phyloP scores from a whole-genome alignment of 2,888 invertebrate genomes.

The Ochlodes sylvanus region DNA sequence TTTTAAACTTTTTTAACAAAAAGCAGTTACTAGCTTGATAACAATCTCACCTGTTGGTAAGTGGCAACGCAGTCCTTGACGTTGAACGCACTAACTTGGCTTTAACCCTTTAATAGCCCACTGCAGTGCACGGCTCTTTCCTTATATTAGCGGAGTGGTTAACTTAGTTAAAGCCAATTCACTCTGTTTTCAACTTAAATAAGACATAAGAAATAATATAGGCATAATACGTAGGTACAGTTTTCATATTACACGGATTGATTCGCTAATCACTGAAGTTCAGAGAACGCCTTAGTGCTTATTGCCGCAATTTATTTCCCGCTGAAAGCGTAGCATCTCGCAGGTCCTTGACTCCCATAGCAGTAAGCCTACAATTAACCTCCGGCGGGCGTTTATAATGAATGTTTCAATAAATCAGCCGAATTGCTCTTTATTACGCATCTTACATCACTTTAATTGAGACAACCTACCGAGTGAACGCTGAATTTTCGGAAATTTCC shows the following conservation, averaged over 20 bases:
- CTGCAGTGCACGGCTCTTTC: too few relatives aligned
- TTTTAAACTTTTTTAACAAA: too few relatives aligned
- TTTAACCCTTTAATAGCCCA: too few relatives aligned
- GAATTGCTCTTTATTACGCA: constrained; percentile 78
- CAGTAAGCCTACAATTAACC: constrained; percentile 75
- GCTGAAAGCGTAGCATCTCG: constrained; percentile 34
- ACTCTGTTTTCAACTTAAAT: too few relatives aligned
- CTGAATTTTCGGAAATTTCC: constrained; percentile 61
- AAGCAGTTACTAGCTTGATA: too few relatives aligned
- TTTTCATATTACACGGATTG: constrained; percentile 7
- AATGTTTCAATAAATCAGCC: constrained; percentile 78
- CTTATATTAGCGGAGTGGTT: too few relatives aligned
- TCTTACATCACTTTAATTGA: constrained; percentile 80
- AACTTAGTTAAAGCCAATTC: too few relatives aligned
- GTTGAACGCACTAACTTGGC: too few relatives aligned
- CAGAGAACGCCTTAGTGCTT: constrained; percentile 24
- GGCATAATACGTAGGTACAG: too few relatives aligned
- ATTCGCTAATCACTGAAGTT: constrained; percentile 31
- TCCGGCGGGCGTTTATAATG: constrained; percentile 64
- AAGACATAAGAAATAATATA: too few relatives aligned
- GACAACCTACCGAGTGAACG: constrained; percentile 60
- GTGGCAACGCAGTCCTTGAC: too few relatives aligned
- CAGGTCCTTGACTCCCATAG: constrained; percentile 46
- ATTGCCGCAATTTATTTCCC: constrained; percentile 39
- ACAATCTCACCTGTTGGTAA: too few relatives aligned